These are phyloP conservation scores for Anagyrus pseudococci DNA, from an alignment of 2,888 invertebrate genomes.

Conservation along the genomic window DNA sequence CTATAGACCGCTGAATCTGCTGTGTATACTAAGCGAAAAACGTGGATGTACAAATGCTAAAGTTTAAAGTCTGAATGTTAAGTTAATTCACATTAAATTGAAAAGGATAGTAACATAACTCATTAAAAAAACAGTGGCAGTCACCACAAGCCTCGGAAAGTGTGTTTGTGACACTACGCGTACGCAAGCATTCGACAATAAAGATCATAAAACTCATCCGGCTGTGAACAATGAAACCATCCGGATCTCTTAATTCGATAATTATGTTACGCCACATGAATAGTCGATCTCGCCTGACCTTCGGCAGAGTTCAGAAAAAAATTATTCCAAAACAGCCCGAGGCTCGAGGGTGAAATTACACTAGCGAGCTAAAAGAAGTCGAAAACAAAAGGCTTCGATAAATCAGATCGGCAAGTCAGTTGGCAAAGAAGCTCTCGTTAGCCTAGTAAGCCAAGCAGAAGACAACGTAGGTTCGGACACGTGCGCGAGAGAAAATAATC, in stretches of 20 bases:
- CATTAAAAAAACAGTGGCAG: background rate
- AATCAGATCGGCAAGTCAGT: background rate
- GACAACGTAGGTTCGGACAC: background rate
- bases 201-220: background rate
- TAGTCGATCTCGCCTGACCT: too few species aligned
- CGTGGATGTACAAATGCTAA: too few species aligned
- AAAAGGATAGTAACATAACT: too few species aligned
- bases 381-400: background rate
- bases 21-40: too few species aligned
- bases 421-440: constrained; percentile 10
- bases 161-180: background rate
- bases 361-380: too few species aligned
- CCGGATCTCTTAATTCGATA: background rate
- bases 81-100: too few species aligned
- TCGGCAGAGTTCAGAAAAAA: too few species aligned
- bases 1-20: constrained; percentile 38
- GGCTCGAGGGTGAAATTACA: too few species aligned
- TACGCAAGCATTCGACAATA: background rate
- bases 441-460: constrained; percentile 34
- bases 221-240: constrained; percentile 4
- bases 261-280: too few species aligned
- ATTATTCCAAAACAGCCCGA: too few species aligned
- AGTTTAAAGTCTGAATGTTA: too few species aligned
- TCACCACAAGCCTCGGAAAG: background rate
- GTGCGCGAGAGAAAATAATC: constrained; percentile 5